phyloP scores from a whole-genome alignment of 1,140 invertebrate species.

The Rhyzopertha dominica region DNA sequence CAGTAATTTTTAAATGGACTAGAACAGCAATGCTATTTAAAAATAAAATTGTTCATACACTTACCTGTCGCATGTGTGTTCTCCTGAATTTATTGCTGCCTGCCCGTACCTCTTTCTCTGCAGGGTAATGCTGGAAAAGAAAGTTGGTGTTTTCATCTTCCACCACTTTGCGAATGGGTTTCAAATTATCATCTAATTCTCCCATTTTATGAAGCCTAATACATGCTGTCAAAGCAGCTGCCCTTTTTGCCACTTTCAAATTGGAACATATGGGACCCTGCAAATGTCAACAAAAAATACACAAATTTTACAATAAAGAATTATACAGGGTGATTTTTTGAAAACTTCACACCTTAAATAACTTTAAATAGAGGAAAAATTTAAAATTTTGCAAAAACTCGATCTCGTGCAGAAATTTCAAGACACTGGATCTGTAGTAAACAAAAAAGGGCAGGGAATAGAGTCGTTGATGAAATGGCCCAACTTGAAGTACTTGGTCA shows the following conservation, averaged over 20 bases:
- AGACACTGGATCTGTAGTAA: too few species aligned
- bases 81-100: slow-evolving; percentile 25
- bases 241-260: slow-evolving; percentile 68
- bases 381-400: too few species aligned
- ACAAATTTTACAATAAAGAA: slow-evolving; percentile 3
- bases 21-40: too few species aligned
- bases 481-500: too few species aligned
- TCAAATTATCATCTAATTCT: slow-evolving; percentile 74
- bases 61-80: slow-evolving; percentile 29
- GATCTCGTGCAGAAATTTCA: too few species aligned
- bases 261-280: slow-evolving; percentile 57
- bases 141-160: slow-evolving; percentile 37
- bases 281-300: slow-evolving; percentile 1
- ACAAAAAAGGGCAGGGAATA: too few species aligned
- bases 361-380: too few species aligned
- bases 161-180: slow-evolving; percentile 62
- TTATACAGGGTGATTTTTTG: neutral
- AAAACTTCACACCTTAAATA: neutral
- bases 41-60: too few species aligned
- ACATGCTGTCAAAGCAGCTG: slow-evolving; percentile 74
- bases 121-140: slow-evolving; percentile 53
- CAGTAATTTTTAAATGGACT: too few species aligned
- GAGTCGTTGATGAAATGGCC: too few species aligned
- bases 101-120: slow-evolving; percentile 40
- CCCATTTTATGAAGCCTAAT: slow-evolving; percentile 62